Evolutionary conservation across 2,888 invertebrate species (phyloP), one percentile per base, ranked within the genome.

Genomic region (Nemotelus nigrinus): DNA sequence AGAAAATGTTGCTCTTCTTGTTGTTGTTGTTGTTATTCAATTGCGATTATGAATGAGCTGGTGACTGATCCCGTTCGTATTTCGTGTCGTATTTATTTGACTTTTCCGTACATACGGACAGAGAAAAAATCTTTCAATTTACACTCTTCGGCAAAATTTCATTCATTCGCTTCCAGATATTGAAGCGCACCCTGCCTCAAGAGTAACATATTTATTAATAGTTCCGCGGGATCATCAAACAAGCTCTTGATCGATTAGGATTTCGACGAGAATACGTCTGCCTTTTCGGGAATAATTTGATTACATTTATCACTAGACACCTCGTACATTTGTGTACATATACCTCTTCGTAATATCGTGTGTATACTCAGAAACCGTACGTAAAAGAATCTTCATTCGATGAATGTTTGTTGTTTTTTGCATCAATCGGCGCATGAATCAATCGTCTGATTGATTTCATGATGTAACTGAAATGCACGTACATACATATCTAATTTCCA

Each of bases 361-460:
- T 25, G 10, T 25, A 57, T 57, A 10, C 25, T 10, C 57, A 57
- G 10, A 4, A 5, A 4, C 25, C n/a, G 25, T 43, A 63, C 39
- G 43, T 63, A 47, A 65, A 65, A 63, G 25, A 53, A 47, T 45
- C 65, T 45, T 65, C 44, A 47, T 65, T 65, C 44, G 55, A 8
- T 43, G 10, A 57, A 71, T 71, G 71, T 71, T 60, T 72, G 72
- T 72, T 72, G 72, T 72, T 72, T 72, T 72, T 72, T 47, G 60
- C 72, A 60, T 72, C 72, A 72, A 72, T 72, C 72, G 72, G 60
- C 72, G 60, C 72, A 60, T 72, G 72, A 72, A 72, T 72, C 60
- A 72, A 60, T 58, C 47, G 58, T 60, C 72, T 72, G 71, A 71
- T 72, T 72, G 72, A 72, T 72, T 72, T 58, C 45, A 47, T 72